These are phyloP conservation scores for Embidobia sp. DNA, from an alignment of 2,888 invertebrate genomes.

Conservation along the genomic window DNA sequence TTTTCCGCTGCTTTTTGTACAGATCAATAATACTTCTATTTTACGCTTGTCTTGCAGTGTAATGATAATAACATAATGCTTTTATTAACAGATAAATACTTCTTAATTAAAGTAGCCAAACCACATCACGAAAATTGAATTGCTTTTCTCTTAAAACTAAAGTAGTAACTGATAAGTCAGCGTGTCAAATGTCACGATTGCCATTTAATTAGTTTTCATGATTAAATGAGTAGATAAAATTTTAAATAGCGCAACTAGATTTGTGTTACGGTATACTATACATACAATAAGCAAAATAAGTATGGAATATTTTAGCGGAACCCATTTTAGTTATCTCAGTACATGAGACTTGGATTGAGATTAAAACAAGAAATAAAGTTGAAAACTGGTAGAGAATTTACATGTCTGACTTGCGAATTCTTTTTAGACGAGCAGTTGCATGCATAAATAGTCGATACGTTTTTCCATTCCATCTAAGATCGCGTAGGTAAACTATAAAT, in stretches of 20 bases:
- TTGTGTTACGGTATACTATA: background rate
- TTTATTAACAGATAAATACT: slow-evolving; percentile 20
- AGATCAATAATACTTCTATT: slow-evolving; percentile 52
- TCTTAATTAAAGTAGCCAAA: slow-evolving; percentile 4
- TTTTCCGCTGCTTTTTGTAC: slow-evolving; percentile 55
- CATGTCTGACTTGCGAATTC: slow-evolving; percentile 35
- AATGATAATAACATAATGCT: slow-evolving; percentile 34
- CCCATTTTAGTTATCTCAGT: background rate
- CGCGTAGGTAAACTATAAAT: slow-evolving; percentile 48
- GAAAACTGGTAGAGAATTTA: slow-evolving; percentile 24
- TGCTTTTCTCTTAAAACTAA: background rate
- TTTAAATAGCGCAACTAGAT: background rate
- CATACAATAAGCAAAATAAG: background rate
- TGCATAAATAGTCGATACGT: slow-evolving; percentile 50
- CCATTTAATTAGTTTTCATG: background rate
- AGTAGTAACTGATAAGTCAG: background rate
- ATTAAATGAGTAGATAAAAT: background rate
- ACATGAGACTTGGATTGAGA: slow-evolving; percentile 7
- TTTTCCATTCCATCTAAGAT: slow-evolving; percentile 54
- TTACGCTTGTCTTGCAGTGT: slow-evolving; percentile 46
- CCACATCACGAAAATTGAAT: background rate
- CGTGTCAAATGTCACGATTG: background rate
- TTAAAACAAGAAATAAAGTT: slow-evolving; percentile 29
- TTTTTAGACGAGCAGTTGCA: slow-evolving; percentile 47
- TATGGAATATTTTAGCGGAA: background rate